Percentiles rank a stretch among this genome's conserved stretches.
These are phyloP conservation scores for Eubasilissa splendida DNA, from an alignment of 2,888 invertebrate genomes.

Conservation along the genomic window DNA sequence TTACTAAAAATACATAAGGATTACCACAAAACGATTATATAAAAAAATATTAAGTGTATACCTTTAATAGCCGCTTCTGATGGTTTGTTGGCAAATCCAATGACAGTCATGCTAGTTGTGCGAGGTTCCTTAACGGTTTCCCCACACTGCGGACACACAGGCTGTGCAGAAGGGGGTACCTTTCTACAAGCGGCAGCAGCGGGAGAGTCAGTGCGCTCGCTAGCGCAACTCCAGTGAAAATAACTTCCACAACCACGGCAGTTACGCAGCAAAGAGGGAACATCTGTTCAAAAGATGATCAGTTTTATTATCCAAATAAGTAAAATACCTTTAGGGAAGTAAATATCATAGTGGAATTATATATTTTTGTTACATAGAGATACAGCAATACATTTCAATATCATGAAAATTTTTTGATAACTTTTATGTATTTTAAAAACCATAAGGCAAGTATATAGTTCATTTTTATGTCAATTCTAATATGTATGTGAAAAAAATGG, in stretches of 20 bases:
- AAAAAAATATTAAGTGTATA: background rate
- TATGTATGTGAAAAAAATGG: too few species aligned
- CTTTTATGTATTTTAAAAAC: too few species aligned
- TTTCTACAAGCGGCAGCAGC: background rate
- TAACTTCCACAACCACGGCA: slow-evolving; percentile 65
- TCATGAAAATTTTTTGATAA: too few species aligned
- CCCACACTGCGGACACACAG: slow-evolving; percentile 53
- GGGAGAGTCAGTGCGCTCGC: slow-evolving; percentile 18
- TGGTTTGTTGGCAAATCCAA: slow-evolving; percentile 43
- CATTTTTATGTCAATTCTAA: too few species aligned
- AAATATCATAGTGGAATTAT: too few species aligned
- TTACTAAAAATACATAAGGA: too few species aligned
- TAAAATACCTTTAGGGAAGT: too few species aligned
- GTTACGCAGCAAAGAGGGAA: slow-evolving; percentile 68
- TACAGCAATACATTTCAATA: too few species aligned
- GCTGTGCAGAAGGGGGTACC: background rate
- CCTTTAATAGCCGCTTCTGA: slow-evolving; percentile 41
- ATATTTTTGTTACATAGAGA: too few species aligned
- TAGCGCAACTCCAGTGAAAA: slow-evolving; percentile 69
- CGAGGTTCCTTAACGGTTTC: slow-evolving; percentile 42
- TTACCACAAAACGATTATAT: too few species aligned
- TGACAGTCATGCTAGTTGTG: slow-evolving; percentile 49
- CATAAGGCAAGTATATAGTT: too few species aligned
- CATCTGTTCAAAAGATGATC: slow-evolving; percentile 62
- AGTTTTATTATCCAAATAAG: too few species aligned